Conservation (phyloP, 2,797 vertebrate species). For the Glossophaga mutica region DNA sequence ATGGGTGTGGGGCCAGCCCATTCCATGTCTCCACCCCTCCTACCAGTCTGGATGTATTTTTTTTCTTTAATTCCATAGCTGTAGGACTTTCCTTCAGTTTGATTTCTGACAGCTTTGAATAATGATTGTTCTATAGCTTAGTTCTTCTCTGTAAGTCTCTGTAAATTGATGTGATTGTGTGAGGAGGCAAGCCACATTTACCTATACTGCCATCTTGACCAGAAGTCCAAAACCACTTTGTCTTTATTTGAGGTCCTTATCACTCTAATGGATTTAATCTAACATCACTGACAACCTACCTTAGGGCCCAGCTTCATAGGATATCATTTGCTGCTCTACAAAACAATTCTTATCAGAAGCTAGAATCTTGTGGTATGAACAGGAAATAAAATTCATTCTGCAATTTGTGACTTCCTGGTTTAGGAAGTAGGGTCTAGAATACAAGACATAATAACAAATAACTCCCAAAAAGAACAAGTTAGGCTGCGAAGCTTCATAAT, state of each 20-base stretch:
- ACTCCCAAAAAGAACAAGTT: background rate
- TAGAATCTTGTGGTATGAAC: background rate
- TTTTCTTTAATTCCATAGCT: too few relatives aligned
- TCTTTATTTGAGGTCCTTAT: background rate
- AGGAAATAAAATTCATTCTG: constrained; percentile 3
- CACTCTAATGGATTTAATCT: background rate
- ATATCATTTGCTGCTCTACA: background rate
- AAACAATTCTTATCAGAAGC: background rate
- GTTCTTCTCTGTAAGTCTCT: too few relatives aligned
- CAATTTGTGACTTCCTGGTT: background rate
- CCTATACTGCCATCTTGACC: too few relatives aligned
- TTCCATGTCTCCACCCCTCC: too few relatives aligned
- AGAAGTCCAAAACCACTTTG: background rate
- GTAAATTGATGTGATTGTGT: too few relatives aligned
- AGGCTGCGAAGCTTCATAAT: background rate
- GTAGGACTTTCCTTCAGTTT: too few relatives aligned
- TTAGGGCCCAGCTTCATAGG: background rate
- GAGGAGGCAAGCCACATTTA: too few relatives aligned
- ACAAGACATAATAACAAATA: background rate
- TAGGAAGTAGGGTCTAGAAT: background rate
- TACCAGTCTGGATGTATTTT: too few relatives aligned
- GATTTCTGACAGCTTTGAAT: too few relatives aligned
- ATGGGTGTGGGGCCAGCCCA: too few relatives aligned
- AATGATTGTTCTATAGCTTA: too few relatives aligned
- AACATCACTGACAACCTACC: background rate